Conservation (phyloP, 2,888 invertebrate genomes). For the Agrotis ipsilon region DNA sequence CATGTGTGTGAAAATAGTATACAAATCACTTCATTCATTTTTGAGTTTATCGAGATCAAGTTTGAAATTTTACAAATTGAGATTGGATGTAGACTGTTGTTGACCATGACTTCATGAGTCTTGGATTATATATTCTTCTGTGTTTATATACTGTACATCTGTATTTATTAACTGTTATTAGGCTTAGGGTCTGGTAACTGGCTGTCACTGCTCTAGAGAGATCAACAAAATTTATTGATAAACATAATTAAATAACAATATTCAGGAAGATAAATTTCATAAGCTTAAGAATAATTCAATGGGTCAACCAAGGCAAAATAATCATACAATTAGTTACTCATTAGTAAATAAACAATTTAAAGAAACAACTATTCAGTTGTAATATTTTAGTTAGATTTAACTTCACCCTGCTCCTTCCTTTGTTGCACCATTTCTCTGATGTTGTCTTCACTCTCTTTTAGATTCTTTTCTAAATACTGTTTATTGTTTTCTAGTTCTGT, state of each 20-base stretch:
- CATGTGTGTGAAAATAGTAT: too few species aligned
- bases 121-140: too few species aligned
- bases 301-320: conserved; percentile 19
- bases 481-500: conserved; percentile 94
- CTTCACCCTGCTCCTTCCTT: conserved; percentile 88
- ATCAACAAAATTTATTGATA: too few species aligned
- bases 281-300: conserved; percentile 45
- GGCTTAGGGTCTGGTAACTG: too few species aligned
- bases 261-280: conserved; percentile 40
- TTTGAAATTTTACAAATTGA: too few species aligned
- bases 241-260: neutral
- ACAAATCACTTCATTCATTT: too few species aligned
- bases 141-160: too few species aligned
- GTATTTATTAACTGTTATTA: too few species aligned
- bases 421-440: conserved; percentile 95
- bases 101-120: too few species aligned
- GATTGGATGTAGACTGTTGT: too few species aligned
- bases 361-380: conserved; percentile 13
- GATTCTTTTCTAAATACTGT: conserved; percentile 94
- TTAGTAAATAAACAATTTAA: conserved; percentile 21
- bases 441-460: conserved; percentile 96
- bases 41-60: too few species aligned
- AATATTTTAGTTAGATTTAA: conserved; percentile 70
- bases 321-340: conserved; percentile 4
- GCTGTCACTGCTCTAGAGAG: too few species aligned